Conservation (phyloP, 2,888 invertebrate species). For the Protodeltote pygarga region DNA sequence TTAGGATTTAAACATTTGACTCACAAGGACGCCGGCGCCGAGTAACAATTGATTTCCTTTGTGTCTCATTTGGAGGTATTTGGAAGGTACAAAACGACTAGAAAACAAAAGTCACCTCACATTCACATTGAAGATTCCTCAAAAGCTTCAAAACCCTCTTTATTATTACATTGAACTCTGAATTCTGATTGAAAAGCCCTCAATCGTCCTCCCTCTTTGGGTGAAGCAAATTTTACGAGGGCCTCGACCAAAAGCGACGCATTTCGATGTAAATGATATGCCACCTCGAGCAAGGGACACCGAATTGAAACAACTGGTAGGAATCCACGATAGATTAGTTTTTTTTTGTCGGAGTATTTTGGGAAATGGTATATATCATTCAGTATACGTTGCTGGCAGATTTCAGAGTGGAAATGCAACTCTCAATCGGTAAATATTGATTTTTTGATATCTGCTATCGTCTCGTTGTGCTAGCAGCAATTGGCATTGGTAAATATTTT, state of each 20-base stretch:
- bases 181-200: slow-evolving; percentile 47
- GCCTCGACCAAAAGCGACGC: slow-evolving; percentile 27
- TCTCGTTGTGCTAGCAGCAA: too few relatives aligned
- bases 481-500: too few relatives aligned
- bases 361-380: background rate
- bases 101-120: slow-evolving; percentile 7
- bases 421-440: too few relatives aligned
- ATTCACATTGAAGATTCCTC: slow-evolving; percentile 21
- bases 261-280: slow-evolving; percentile 49
- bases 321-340: slow-evolving; percentile 30
- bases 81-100: too few relatives aligned
- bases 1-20: too few relatives aligned
- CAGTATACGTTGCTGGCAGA: background rate
- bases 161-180: slow-evolving; percentile 37
- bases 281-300: slow-evolving; percentile 26
- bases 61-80: too few relatives aligned
- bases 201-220: slow-evolving; percentile 24
- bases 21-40: too few relatives aligned
- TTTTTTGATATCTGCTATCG: too few relatives aligned
- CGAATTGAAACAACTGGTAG: slow-evolving; percentile 43
- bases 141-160: slow-evolving; percentile 18
- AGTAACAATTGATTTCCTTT: too few relatives aligned
- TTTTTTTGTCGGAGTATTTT: slow-evolving; percentile 25
- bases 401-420: too few relatives aligned
- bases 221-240: slow-evolving; percentile 41